phyloP scores from a whole-genome alignment of 1,140 invertebrate species.

The Manduca sexta region DNA sequence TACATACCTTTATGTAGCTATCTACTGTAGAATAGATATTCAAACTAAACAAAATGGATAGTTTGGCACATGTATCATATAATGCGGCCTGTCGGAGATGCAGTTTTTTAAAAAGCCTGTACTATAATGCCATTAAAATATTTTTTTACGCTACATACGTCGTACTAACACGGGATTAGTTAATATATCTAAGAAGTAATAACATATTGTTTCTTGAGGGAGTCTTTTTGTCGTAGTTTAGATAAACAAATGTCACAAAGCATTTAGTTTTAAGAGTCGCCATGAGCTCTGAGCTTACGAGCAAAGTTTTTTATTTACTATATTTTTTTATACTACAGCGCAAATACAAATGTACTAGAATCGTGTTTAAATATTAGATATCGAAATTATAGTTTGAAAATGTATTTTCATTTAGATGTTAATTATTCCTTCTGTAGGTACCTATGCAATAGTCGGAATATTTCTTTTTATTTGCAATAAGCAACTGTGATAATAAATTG shows the following conservation, averaged over 20 bases:
- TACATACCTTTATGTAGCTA: too few species aligned
- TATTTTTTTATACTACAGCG: neutral
- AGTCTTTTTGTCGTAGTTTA: constrained; percentile 2
- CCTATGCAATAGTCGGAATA: neutral
- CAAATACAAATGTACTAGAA: too few species aligned
- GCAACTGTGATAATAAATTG: constrained; percentile 47
- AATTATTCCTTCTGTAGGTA: too few species aligned
- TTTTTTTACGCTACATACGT: constrained; percentile 11
- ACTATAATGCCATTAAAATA: constrained; percentile 16
- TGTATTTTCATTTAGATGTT: too few species aligned
- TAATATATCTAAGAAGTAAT: constrained; percentile 6
- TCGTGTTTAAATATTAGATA: too few species aligned
- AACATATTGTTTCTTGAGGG: neutral
- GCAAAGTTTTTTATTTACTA: constrained; percentile 8
- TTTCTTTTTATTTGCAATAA: constrained; percentile 31
- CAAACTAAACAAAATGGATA: too few species aligned
- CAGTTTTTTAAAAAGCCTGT: neutral
- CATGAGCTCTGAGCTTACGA: constrained; percentile 31
- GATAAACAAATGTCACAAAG: constrained; percentile 18
- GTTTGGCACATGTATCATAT: neutral
- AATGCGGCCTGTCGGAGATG: neutral
- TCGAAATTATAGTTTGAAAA: too few species aligned
- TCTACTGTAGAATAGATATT: too few species aligned
- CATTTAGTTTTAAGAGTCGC: constrained; percentile 34
- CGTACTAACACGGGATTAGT: constrained; percentile 15